phyloP scores from a whole-genome alignment of 1,140 invertebrate species.

The Caenorhabditis inopinata region DNA sequence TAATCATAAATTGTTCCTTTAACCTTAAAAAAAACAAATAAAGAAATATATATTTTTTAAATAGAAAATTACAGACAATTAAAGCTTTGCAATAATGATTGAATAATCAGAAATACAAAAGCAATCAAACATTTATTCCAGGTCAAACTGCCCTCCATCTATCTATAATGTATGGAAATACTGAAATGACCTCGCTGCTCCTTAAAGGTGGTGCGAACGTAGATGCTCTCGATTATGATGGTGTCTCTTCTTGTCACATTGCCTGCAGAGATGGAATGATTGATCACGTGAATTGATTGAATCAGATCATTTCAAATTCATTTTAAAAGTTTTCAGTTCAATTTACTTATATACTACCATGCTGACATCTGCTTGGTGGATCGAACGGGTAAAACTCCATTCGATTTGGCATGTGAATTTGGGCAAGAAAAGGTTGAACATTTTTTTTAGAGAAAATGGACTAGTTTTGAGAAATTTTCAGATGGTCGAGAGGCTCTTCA shows the following conservation, averaged over 20 bases:
- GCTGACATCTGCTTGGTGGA: slow-evolving; percentile 47
- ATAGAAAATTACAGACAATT: too few species aligned
- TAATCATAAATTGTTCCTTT: too few species aligned
- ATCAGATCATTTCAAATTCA: background rate
- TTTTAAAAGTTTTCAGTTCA: slow-evolving; percentile 39
- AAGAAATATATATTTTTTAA: too few species aligned
- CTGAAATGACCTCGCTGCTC: slow-evolving; percentile 44
- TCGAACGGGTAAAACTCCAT: slow-evolving; percentile 47
- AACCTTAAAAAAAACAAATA: too few species aligned
- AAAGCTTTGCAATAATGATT: too few species aligned
- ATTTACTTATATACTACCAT: slow-evolving; percentile 49
- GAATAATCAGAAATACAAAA: too few species aligned
- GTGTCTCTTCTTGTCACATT: slow-evolving; percentile 40
- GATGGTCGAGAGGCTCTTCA: slow-evolving; percentile 46
- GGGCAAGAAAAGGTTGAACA: slow-evolving; percentile 42
- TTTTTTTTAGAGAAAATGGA: background rate
- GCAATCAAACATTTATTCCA: background rate
- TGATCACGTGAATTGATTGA: slow-evolving; percentile 34
- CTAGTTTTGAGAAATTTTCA: background rate
- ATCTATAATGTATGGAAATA: slow-evolving; percentile 40
- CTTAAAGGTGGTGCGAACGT: slow-evolving; percentile 44
- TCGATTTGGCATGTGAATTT: slow-evolving; percentile 49
- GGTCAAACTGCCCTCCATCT: slow-evolving; percentile 48
- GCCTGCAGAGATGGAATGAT: slow-evolving; percentile 48
- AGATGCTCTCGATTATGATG: slow-evolving; percentile 43